A percentile compares a stretch with the other conserved stretches of the same genome.
These are phyloP conservation scores for Fistularia commersonii DNA, from an alignment of 2,797 vertebrate species.

Conservation along the genomic window DNA sequence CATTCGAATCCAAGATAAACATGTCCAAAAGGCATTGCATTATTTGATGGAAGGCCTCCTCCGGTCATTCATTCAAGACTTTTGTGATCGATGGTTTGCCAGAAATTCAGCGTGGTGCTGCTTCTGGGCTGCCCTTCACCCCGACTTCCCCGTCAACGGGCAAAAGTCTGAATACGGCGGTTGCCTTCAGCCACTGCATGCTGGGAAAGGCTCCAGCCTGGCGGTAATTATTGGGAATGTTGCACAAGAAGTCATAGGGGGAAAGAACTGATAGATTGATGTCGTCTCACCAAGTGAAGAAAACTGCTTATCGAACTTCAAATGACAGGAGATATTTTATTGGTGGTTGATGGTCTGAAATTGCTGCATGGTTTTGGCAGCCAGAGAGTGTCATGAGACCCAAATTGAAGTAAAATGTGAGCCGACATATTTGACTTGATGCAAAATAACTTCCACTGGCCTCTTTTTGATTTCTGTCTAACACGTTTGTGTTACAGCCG, in stretches of 20 bases:
- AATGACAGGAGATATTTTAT: conserved; percentile 35
- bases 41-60: too few relatives aligned
- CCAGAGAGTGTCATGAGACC: conserved; percentile 34
- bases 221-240: conserved; percentile 6
- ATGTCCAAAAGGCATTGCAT: too few relatives aligned
- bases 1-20: too few relatives aligned
- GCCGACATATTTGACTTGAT: conserved; percentile 48
- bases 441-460: conserved; percentile 37
- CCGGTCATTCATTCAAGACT: too few relatives aligned
- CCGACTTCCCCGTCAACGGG: too few relatives aligned
- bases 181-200: conserved; percentile 1
- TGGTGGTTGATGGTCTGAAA: conserved; percentile 45
- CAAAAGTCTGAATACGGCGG: too few relatives aligned
- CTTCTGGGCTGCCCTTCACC: too few relatives aligned
- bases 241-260: conserved; percentile 1
- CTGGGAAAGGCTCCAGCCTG: conserved; percentile 3
- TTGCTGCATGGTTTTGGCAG: conserved; percentile 51
- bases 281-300: conserved; percentile 13
- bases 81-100: too few relatives aligned
- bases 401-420: conserved; percentile 43
- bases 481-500: conserved; percentile 24
- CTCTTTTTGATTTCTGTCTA: conserved; percentile 8
- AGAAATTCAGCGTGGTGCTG: too few relatives aligned
- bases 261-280: conserved; percentile 16
- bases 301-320: conserved; percentile 37